phyloP scores from a whole-genome alignment of 2,113 vertebrate genomes.

The Sylvilagus bachmani region DNA sequence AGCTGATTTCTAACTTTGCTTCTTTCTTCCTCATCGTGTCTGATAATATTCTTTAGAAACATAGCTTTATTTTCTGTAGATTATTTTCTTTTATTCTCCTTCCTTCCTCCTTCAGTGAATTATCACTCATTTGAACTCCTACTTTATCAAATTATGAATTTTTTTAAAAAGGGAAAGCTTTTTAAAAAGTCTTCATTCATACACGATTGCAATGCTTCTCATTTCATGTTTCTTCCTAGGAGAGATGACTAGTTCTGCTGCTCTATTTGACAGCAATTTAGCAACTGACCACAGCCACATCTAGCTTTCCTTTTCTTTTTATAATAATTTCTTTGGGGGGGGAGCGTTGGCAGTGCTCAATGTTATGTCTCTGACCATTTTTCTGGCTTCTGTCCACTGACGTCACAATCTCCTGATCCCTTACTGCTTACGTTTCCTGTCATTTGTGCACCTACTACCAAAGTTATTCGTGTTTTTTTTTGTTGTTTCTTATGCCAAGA shows the following conservation, averaged over 20 bases:
- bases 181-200: not conserved
- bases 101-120: not conserved
- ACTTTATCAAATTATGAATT: not conserved
- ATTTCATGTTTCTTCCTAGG: not conserved
- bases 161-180: not conserved
- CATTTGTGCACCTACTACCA: not conserved
- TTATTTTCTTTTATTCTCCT: not conserved
- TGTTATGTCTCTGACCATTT: not conserved
- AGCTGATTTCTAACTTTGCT: not conserved
- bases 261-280: not conserved
- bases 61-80: not conserved
- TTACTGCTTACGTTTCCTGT: not conserved
- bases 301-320: not conserved
- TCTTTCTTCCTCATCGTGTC: not conserved
- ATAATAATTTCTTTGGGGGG: not conserved
- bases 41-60: not conserved
- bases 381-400: not conserved
- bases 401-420: not conserved
- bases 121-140: not conserved
- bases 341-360: rapidly evolving
- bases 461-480: not conserved
- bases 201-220: not conserved
- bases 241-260: slow-evolving; percentile 18
- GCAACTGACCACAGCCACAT: not conserved
- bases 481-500: not conserved